Evolutionary conservation across 2,113 vertebrate species (phyloP).

Genomic region (Laterallus jamaicensis): DNA sequence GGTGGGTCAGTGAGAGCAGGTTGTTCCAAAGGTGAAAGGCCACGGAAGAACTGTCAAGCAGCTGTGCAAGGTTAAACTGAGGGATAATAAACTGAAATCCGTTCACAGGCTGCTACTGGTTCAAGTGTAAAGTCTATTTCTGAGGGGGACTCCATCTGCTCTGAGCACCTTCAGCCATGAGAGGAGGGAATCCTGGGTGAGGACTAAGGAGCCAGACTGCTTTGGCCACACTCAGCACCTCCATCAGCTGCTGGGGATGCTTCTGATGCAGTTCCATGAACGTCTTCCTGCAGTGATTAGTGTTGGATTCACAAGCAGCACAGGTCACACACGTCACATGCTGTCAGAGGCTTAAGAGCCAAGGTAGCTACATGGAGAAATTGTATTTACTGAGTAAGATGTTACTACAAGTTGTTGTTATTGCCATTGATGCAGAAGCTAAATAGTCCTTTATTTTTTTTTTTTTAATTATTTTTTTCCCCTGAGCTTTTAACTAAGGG

Average conservation of each 20-base stretch:
- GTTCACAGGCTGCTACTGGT: neutral
- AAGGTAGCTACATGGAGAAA: neutral
- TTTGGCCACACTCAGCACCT: neutral
- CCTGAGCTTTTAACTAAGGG: neutral
- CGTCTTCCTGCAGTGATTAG: neutral
- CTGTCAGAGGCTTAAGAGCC: neutral
- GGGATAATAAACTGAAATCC: neutral
- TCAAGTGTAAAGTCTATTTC: neutral
- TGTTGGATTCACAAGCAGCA: neutral
- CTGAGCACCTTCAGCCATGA: neutral
- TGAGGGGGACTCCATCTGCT: neutral
- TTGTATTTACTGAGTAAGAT: neutral
- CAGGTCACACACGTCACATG: rapidly evolving
- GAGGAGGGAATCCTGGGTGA: neutral
- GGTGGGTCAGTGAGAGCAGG: neutral
- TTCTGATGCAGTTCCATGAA: neutral
- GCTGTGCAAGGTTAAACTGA: neutral
- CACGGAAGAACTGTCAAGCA: neutral
- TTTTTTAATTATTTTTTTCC: neutral
- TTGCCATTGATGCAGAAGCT: neutral
- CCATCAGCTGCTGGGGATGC: rapidly evolving
- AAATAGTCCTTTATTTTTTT: neutral
- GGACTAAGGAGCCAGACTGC: neutral
- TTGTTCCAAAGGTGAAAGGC: constrained; percentile 54
- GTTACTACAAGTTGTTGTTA: neutral